A percentile compares a stretch with the other conserved stretches of the same genome.
These are phyloP conservation scores for Aquatica leii DNA, from an alignment of 2,888 invertebrate species.

Conservation along the genomic window DNA sequence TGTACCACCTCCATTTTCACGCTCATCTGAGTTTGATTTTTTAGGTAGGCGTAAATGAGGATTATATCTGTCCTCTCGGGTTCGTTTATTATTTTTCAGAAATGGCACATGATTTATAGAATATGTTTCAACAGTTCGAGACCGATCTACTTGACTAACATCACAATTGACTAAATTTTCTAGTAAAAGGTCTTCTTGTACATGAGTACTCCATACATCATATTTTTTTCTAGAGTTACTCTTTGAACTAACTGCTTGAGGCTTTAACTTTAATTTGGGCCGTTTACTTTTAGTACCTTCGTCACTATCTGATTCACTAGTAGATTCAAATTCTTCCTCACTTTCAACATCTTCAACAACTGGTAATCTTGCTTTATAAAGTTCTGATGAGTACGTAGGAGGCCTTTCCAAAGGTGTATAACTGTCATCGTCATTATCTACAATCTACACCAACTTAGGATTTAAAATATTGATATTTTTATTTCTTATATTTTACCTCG, in stretches of 20 bases:
- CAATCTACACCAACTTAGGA: slow-evolving; percentile 15
- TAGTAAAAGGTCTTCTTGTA: slow-evolving; percentile 81
- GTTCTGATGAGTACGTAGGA: slow-evolving; percentile 55
- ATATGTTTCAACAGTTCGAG: slow-evolving; percentile 78
- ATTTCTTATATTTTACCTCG: slow-evolving; percentile 35
- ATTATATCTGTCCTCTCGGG: slow-evolving; percentile 67
- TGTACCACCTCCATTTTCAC: slow-evolving; percentile 64
- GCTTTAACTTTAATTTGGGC: slow-evolving; percentile 63
- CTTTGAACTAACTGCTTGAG: slow-evolving; percentile 55
- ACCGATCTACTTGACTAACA: slow-evolving; percentile 74
- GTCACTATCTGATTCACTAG: slow-evolving; percentile 66
- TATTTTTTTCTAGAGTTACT: slow-evolving; percentile 70
- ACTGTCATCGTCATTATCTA: slow-evolving; percentile 57
- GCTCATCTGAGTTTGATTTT: slow-evolving; percentile 47
- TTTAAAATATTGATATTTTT: slow-evolving; percentile 6
- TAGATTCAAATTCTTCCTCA: slow-evolving; percentile 61
- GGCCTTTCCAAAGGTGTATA: slow-evolving; percentile 69
- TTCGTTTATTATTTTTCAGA: slow-evolving; percentile 65
- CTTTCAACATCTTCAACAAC: slow-evolving; percentile 50
- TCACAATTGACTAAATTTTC: slow-evolving; percentile 82
- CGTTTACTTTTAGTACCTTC: slow-evolving; percentile 63
- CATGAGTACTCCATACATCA: slow-evolving; percentile 76
- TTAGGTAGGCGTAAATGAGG: slow-evolving; percentile 66
- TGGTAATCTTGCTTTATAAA: slow-evolving; percentile 46
- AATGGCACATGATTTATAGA: slow-evolving; percentile 65